Conservation (phyloP, 2,888 invertebrate genomes). For the Tyria jacobaeae region DNA sequence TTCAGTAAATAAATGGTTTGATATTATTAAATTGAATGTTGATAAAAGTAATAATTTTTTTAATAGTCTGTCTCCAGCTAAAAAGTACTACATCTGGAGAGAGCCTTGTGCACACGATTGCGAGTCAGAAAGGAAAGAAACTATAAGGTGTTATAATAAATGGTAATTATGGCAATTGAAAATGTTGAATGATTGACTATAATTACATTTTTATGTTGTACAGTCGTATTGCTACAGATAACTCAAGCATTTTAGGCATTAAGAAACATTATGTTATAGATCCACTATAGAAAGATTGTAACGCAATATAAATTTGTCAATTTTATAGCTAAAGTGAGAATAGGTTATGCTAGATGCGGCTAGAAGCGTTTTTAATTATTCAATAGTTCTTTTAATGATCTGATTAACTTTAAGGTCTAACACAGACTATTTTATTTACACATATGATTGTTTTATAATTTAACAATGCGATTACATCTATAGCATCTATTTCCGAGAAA, state of each 20-base stretch:
- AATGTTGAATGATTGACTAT: too few species aligned
- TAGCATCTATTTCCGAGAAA: too few species aligned
- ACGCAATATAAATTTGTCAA: constrained; percentile 23
- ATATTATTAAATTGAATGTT: background rate
- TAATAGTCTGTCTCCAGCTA: too few species aligned
- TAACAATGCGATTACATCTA: too few species aligned
- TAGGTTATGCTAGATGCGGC: constrained; percentile 16
- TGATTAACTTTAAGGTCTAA: constrained; percentile 12
- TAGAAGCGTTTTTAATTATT: constrained; percentile 11
- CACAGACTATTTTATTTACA: background rate
- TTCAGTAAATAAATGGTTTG: background rate
- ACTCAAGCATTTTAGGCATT: background rate
- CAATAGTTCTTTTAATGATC: constrained; percentile 15
- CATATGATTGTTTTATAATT: too few species aligned
- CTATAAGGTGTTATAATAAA: background rate
- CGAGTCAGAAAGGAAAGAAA: background rate
- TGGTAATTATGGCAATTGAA: background rate
- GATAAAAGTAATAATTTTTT: too few species aligned
- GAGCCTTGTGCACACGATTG: background rate
- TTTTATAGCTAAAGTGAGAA: constrained; percentile 20
- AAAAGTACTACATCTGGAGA: too few species aligned
- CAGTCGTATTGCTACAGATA: too few species aligned
- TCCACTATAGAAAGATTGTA: too few species aligned
- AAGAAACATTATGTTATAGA: too few species aligned
- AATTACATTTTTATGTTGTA: too few species aligned